Percentiles rank a stretch among this genome's conserved stretches.
Evolutionary conservation across 1,140 invertebrate genomes (phyloP).

Genomic region (Trachymyrmex cornetzi): DNA sequence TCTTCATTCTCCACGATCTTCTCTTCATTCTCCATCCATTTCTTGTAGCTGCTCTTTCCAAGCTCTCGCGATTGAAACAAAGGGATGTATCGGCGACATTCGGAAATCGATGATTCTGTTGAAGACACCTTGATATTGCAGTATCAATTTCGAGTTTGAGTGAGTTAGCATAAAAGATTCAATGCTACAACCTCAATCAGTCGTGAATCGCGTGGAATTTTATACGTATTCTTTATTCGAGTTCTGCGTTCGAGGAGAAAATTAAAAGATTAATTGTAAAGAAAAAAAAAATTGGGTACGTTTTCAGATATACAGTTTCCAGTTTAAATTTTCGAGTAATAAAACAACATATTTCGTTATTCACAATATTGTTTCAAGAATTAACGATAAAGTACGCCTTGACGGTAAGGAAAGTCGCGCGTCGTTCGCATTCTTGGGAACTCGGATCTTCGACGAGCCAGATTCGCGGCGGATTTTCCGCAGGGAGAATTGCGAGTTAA

Average conservation of each 20-base stretch:
- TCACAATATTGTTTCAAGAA: neutral
- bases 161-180: neutral
- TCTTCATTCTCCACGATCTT: constrained; percentile 10
- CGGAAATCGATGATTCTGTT: constrained; percentile 2
- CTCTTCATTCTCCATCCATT: constrained; percentile 4
- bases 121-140: neutral
- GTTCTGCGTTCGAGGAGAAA: neutral
- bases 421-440: neutral
- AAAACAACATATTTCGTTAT: neutral
- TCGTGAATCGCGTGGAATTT: neutral
- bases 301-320: neutral
- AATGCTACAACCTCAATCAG: neutral
- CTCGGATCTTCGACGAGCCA: neutral
- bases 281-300: neutral
- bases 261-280: neutral
- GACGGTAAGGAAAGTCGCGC: no score
- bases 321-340: neutral
- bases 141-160: neutral
- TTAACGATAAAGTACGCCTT: neutral
- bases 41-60: constrained; percentile 5
- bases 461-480: constrained; percentile 24
- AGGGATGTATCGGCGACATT: constrained; percentile 13
- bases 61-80: constrained; percentile 34
- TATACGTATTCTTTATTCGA: neutral
- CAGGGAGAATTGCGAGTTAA: constrained; percentile 48